Conservation (phyloP, 1,140 invertebrate genomes). For the Heterodera schachtii region DNA sequence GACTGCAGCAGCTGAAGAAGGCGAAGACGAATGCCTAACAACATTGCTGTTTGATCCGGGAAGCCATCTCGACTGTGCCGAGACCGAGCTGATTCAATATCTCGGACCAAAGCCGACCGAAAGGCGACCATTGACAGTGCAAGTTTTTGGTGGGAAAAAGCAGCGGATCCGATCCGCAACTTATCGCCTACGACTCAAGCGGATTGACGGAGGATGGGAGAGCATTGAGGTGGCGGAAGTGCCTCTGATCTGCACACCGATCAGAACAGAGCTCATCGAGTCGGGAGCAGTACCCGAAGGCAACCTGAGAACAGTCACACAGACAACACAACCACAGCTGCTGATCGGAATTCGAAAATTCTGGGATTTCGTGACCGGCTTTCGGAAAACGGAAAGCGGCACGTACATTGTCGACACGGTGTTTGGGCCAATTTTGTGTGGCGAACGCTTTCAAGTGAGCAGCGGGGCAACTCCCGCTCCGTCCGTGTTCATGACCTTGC, state of each 20-base stretch:
- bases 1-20: neutral
- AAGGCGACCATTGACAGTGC: neutral
- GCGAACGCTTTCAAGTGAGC: neutral
- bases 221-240: neutral
- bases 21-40: neutral
- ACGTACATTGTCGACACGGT: slow-evolving; percentile 4
- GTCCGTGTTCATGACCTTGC: neutral
- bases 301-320: neutral
- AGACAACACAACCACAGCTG: neutral
- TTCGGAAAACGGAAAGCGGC: neutral
- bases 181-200: neutral
- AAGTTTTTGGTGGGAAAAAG: slow-evolving; percentile 4
- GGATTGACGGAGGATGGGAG: slow-evolving; percentile 2
- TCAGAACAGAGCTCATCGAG: neutral
- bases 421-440: neutral
- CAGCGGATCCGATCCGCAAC: too few relatives aligned
- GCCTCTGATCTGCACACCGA: neutral
- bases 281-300: neutral
- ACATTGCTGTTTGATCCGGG: neutral
- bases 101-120: neutral
- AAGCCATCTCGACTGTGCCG: neutral
- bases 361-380: slow-evolving; percentile 8
- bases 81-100: neutral
- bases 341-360: slow-evolving; percentile 7
- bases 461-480: too few relatives aligned